Conservation (phyloP, 2,888 invertebrate genomes). For the Mellilla xanthometata region DNA sequence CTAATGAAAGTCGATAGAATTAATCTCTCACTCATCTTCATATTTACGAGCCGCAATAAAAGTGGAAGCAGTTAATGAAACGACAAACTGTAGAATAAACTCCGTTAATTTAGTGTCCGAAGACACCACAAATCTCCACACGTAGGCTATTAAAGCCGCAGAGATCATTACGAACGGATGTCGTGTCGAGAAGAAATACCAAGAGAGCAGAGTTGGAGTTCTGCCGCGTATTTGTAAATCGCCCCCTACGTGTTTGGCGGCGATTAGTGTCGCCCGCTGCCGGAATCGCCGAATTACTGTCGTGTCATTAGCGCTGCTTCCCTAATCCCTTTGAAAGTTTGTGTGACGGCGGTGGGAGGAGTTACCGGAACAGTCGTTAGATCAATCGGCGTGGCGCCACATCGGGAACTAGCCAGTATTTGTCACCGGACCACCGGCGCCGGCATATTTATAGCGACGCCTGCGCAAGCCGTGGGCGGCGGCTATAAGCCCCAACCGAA, state of each 20-base stretch:
- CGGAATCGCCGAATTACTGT: slow-evolving; percentile 60
- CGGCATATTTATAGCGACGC: slow-evolving; percentile 78
- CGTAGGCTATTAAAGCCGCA: slow-evolving; percentile 18
- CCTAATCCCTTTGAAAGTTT: slow-evolving; percentile 43
- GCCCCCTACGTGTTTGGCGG: slow-evolving; percentile 48
- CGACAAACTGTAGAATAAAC: slow-evolving; percentile 18
- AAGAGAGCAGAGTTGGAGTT: slow-evolving; percentile 39
- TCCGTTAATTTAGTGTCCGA: slow-evolving; percentile 13
- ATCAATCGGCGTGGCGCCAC: slow-evolving; percentile 74
- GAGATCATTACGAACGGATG: slow-evolving; percentile 46
- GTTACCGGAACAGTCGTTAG: slow-evolving; percentile 62
- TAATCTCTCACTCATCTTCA: neutral
- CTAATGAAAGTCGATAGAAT: neutral
- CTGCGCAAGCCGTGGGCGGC: slow-evolving; percentile 70
- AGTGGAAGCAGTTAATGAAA: slow-evolving; percentile 16
- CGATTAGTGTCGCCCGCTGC: slow-evolving; percentile 62
- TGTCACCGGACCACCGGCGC: slow-evolving; percentile 81
- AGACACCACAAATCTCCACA: slow-evolving; percentile 21
- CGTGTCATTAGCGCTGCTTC: slow-evolving; percentile 70
- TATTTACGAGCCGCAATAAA: slow-evolving; percentile 12
- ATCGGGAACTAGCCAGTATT: slow-evolving; percentile 69
- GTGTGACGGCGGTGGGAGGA: slow-evolving; percentile 42
- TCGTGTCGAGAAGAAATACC: slow-evolving; percentile 40
- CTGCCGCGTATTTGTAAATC: slow-evolving; percentile 50
- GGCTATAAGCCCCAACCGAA: slow-evolving; percentile 49